Base-by-base conservation (phyloP, 2,888 invertebrate genomes). In the Listrodromus nycthemerus region DNA sequence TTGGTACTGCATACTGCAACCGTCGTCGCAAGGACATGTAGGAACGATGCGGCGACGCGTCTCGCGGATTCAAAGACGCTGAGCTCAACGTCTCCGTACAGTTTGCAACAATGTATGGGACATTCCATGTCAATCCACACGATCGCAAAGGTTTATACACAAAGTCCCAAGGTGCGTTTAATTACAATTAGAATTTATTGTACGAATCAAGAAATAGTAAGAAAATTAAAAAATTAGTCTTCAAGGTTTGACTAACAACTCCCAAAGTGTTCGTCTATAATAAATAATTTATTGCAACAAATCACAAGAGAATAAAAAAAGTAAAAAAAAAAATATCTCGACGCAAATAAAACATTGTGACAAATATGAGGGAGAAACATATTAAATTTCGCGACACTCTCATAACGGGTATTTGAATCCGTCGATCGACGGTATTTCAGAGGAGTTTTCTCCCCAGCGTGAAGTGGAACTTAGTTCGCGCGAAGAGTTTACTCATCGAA, bases 401-500 rank as follows among this genome's bases (percentile, higher is more conserved):
- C 19, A 52, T 33, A 33, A 21, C 52, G 21, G 21, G 7, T 19
- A 52, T 52, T 52, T 52, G 52, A 19, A 19, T 52, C 19, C 10
- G 52, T 52, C 52, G 19, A 52, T 19, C 50, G 50, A 61, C 58
- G 7, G 45, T 41, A 19, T 77, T 67, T 67, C 48, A 27, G 61
- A 16, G 61, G 61, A n/a, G n/a, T n/a, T 63, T 78, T 78, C 63
- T 50, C 2, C 21, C 30, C 30, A 27, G 52, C 27, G 30, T n/a
- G 13, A 58, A 19, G 41, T 2, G 6, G 30, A 71, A 61, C 8
- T 48, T 58, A 21, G 6, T 37, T 7, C 48, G 33, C 41, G 52
- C 33, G 33, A 52, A 70, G 63, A 52, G 70, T 63, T 71, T 65
- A 65, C 50, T 27, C 21, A 78, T 70, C n/a, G 52, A 52, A 70